Conservation (phyloP, 2,113 vertebrate genomes). For the Pongo abelii region DNA sequence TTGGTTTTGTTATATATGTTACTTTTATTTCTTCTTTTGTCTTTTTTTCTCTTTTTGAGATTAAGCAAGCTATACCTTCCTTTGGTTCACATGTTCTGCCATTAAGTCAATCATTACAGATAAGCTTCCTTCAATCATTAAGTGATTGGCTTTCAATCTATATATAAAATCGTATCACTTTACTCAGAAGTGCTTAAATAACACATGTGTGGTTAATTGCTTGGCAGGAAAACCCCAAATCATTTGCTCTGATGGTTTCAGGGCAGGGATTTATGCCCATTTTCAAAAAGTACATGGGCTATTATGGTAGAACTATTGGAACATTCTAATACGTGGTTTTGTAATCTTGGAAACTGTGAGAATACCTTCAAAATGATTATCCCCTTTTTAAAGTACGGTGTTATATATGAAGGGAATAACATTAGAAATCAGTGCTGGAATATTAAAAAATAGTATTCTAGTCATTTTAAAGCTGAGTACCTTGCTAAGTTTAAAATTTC, state of each 20-base stretch:
- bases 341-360: not conserved
- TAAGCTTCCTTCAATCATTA: not conserved
- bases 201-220: not conserved
- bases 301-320: not conserved
- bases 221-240: not conserved
- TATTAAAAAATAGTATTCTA: conserved; percentile 6
- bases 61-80: not conserved
- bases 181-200: not conserved
- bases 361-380: not conserved
- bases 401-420: not conserved
- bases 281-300: not conserved
- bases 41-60: not conserved
- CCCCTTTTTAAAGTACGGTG: not conserved
- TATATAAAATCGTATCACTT: not conserved
- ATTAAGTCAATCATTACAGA: not conserved
- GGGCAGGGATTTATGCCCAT: not conserved
- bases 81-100: not conserved
- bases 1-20: not conserved
- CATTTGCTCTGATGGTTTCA: not conserved
- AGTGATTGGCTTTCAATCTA: not conserved
- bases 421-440: not conserved
- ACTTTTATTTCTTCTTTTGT: not conserved
- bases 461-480: conserved; percentile 26
- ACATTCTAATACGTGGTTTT: not conserved
- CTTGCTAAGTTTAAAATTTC: not conserved